Conservation (phyloP, 2,113 vertebrate species). For the Chrysemys picta region DNA sequence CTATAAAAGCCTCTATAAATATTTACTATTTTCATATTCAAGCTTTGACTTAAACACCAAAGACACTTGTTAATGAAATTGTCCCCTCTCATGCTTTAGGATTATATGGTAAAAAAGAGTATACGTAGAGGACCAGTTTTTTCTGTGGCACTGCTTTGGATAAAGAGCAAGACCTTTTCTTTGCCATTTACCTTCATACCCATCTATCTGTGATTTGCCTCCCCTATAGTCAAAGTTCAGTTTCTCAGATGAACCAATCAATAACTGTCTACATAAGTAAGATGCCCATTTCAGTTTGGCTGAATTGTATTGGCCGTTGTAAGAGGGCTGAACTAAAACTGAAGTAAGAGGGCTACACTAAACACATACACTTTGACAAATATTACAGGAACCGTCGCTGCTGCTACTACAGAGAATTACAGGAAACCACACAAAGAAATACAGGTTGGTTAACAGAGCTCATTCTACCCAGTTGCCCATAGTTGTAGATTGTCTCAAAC, state of each 20-base stretch:
- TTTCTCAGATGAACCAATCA: not conserved
- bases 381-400: rapidly evolving
- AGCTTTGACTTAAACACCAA: not conserved
- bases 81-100: not conserved
- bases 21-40: not conserved
- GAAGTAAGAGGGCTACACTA: rapidly evolving
- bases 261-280: not conserved
- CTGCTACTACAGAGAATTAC: rapidly evolving
- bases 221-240: not conserved
- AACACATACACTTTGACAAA: rapidly evolving
- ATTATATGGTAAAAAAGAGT: not conserved
- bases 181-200: not conserved
- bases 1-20: not conserved
- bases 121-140: not conserved
- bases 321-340: not conserved
- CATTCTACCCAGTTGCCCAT: rapidly evolving
- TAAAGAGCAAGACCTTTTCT: not conserved
- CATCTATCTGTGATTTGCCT: not conserved
- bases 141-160: not conserved
- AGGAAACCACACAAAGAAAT: rapidly evolving
- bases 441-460: rapidly evolving
- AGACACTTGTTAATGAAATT: not conserved
- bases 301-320: not conserved
- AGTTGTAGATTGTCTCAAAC: not conserved
- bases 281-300: not conserved